Percentiles rank a stretch among this genome's conserved stretches.
phyloP scores from a whole-genome alignment of 2,797 vertebrate genomes.

The Coendou prehensilis region DNA sequence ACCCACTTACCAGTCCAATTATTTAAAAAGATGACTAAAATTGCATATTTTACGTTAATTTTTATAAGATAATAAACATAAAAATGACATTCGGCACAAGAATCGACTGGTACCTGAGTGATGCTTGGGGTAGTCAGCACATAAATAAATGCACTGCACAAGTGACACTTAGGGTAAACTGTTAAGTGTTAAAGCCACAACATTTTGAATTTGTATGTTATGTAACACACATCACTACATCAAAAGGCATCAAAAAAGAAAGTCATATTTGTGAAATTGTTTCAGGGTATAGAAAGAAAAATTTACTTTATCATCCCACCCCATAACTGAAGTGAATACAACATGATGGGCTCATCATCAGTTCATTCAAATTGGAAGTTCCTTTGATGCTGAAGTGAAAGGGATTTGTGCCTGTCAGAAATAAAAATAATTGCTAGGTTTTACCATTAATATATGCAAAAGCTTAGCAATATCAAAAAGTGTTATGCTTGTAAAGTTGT shows the following conservation, averaged over 20 bases:
- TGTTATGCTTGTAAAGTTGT: background rate
- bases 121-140: background rate
- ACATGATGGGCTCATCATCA: background rate
- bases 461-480: background rate
- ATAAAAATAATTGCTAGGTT: background rate
- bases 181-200: background rate
- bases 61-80: background rate
- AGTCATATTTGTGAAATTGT: background rate
- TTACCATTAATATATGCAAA: background rate
- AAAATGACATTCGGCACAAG: background rate
- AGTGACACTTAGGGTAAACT: background rate
- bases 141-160: background rate
- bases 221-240: background rate
- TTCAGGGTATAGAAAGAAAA: background rate
- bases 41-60: background rate
- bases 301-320: accelerated
- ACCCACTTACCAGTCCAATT: background rate
- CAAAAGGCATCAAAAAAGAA: background rate
- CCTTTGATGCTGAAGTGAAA: slow-evolving; percentile 12
- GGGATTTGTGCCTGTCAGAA: background rate
- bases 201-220: background rate
- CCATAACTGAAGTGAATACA: background rate
- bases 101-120: accelerated
- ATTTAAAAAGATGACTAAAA: background rate
- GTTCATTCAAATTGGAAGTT: background rate